A percentile compares a stretch with the other conserved stretches of the same genome.
Conservation (phyloP, 2,797 vertebrate genomes). For the Myripristis murdjan region DNA sequence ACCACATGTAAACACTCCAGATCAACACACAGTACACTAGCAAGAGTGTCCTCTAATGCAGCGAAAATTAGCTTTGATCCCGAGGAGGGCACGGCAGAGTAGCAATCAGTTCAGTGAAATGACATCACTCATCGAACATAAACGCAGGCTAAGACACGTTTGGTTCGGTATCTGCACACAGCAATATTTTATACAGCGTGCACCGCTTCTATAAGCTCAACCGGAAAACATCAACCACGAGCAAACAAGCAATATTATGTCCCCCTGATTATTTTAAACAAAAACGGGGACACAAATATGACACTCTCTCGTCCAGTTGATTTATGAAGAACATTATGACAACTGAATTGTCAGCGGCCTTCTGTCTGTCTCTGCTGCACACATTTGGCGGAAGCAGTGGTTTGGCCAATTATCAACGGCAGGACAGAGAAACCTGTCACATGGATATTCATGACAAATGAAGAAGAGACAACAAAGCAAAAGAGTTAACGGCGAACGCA, state of each 20-base stretch:
- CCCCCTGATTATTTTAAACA: slow-evolving; percentile 68
- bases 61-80: slow-evolving; percentile 77
- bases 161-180: slow-evolving; percentile 37
- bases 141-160: slow-evolving; percentile 31
- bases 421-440: slow-evolving; percentile 72
- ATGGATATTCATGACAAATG: slow-evolving; percentile 66
- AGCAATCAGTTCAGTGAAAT: slow-evolving; percentile 55
- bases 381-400: slow-evolving; percentile 64
- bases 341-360: slow-evolving; percentile 60
- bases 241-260: slow-evolving; percentile 67
- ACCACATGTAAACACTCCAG: slow-evolving; percentile 79
- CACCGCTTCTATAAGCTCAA: slow-evolving; percentile 41
- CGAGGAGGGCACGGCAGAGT: slow-evolving; percentile 49
- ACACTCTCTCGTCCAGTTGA: slow-evolving; percentile 71
- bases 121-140: slow-evolving; percentile 54
- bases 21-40: slow-evolving; percentile 65
- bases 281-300: slow-evolving; percentile 68
- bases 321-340: slow-evolving; percentile 73
- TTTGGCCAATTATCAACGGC: slow-evolving; percentile 74
- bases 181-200: slow-evolving; percentile 50
- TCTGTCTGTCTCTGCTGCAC: slow-evolving; percentile 54
- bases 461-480: slow-evolving; percentile 50
- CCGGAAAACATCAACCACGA: slow-evolving; percentile 45
- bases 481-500: slow-evolving; percentile 11
- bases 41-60: slow-evolving; percentile 73